phyloP scores from a whole-genome alignment of 2,797 vertebrate genomes.

The Orientallactaga sibirica region DNA sequence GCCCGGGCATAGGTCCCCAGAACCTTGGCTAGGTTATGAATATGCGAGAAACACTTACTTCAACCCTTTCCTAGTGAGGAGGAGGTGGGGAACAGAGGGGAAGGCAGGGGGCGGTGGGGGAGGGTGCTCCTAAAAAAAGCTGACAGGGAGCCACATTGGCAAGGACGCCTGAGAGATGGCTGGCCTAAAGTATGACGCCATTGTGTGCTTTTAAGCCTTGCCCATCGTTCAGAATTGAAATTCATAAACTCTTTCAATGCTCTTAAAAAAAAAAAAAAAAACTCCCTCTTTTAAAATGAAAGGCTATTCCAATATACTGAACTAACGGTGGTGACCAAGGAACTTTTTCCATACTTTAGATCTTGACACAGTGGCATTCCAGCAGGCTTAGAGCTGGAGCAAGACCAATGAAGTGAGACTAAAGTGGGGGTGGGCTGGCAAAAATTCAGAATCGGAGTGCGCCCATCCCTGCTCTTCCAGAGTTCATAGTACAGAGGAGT shows the following conservation, averaged over 20 bases:
- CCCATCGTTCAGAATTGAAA: conserved; percentile 8
- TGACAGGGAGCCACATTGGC: rapidly evolving
- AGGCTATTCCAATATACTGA: neutral
- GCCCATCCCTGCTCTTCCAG: neutral
- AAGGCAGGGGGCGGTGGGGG: too few species aligned
- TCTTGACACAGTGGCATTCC: neutral
- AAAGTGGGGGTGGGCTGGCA: neutral
- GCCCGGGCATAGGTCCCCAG: neutral
- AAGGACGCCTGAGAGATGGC: neutral
- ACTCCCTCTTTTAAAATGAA: conserved; percentile 36
- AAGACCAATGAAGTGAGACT: neutral
- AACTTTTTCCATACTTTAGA: conserved; percentile 3
- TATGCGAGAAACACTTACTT: neutral
- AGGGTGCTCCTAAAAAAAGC: neutral
- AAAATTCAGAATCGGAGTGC: neutral
- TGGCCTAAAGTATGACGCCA: neutral
- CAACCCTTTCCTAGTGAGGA: neutral
- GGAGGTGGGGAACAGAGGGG: neutral
- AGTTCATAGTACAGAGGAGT: neutral
- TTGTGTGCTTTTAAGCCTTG: neutral
- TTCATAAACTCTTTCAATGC: neutral
- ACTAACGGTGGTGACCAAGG: neutral
- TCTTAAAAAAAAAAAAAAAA: neutral
- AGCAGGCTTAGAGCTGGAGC: neutral
- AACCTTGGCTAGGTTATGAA: neutral